Conservation (phyloP, 2,888 invertebrate species). For the Lasioglossum figueresi region DNA sequence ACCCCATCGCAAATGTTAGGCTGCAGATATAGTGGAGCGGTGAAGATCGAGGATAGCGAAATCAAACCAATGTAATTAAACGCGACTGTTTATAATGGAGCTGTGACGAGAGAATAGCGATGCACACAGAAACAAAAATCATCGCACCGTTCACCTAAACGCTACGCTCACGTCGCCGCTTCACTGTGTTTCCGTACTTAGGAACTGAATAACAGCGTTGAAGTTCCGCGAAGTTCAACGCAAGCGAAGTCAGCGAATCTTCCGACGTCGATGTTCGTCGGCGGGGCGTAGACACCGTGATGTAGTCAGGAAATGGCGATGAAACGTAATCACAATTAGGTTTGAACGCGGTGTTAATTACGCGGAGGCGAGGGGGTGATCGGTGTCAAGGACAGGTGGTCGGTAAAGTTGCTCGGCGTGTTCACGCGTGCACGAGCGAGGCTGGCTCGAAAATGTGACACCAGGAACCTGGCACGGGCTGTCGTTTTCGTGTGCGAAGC, state of each 20-base stretch:
- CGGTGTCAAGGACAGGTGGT: slow-evolving; percentile 63
- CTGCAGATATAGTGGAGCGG: too few relatives aligned
- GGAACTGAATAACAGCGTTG: background rate
- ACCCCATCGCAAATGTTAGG: background rate
- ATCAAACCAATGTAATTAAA: too few relatives aligned
- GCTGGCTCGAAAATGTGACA: slow-evolving; percentile 54
- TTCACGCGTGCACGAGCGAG: slow-evolving; percentile 46
- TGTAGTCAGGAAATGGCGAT: background rate
- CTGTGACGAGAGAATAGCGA: too few relatives aligned
- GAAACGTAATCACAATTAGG: slow-evolving; percentile 2
- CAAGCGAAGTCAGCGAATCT: background rate
- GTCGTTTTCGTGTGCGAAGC: slow-evolving; percentile 66
- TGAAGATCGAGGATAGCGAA: too few relatives aligned
- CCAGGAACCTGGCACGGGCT: slow-evolving; percentile 64
- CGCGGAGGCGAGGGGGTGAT: slow-evolving; percentile 25
- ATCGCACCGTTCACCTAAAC: too few relatives aligned
- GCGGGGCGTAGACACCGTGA: background rate
- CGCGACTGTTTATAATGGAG: too few relatives aligned
- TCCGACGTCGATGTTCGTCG: background rate
- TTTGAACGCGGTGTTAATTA: background rate
- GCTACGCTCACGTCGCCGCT: too few relatives aligned
- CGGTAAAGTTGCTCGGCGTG: slow-evolving; percentile 39
- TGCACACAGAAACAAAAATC: too few relatives aligned
- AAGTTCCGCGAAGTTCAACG: background rate
- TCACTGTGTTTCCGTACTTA: too few relatives aligned